These are phyloP conservation scores for Chirona hameri DNA, from an alignment of 2,888 invertebrate species.

Conservation along the genomic window DNA sequence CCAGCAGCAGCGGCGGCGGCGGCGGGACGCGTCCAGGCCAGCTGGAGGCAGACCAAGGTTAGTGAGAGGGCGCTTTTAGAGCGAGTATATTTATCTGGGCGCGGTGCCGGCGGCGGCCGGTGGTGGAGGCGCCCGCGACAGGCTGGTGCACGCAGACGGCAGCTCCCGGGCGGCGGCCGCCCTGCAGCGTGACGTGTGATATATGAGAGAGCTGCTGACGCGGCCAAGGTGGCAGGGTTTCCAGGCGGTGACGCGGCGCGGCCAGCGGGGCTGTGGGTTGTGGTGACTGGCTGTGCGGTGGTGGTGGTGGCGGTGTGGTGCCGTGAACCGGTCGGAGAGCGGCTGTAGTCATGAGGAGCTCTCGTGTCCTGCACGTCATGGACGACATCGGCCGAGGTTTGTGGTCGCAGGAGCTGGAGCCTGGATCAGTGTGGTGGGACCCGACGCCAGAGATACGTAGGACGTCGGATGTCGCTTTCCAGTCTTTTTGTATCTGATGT, in stretches of 20 bases:
- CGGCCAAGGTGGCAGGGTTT: background rate
- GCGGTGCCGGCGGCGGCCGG: too few relatives aligned
- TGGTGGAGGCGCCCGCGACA: too few relatives aligned
- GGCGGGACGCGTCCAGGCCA: background rate
- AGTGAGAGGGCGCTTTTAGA: conserved; percentile 3
- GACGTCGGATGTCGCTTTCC: too few relatives aligned
- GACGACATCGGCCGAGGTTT: background rate
- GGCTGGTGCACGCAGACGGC: background rate
- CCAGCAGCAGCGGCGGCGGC: background rate
- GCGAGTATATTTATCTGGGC: conserved; percentile 11
- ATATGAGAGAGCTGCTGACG: too few relatives aligned
- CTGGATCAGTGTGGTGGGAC: too few relatives aligned
- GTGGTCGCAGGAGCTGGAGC: background rate
- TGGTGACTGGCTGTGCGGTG: background rate
- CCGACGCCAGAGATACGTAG: too few relatives aligned
- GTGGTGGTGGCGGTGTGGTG: background rate
- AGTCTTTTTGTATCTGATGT: too few relatives aligned
- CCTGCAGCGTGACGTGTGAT: background rate
- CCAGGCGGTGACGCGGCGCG: background rate
- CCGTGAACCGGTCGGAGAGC: background rate
- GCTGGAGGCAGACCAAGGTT: conserved; percentile 23
- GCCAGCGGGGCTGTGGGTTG: background rate
- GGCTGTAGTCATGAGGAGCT: background rate
- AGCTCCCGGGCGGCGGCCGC: background rate
- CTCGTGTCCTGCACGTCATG: background rate